A percentile compares a stretch with the other conserved stretches of the same genome.
These are phyloP conservation scores for Noctua pronuba DNA, from an alignment of 2,888 invertebrate genomes.

Conservation along the genomic window DNA sequence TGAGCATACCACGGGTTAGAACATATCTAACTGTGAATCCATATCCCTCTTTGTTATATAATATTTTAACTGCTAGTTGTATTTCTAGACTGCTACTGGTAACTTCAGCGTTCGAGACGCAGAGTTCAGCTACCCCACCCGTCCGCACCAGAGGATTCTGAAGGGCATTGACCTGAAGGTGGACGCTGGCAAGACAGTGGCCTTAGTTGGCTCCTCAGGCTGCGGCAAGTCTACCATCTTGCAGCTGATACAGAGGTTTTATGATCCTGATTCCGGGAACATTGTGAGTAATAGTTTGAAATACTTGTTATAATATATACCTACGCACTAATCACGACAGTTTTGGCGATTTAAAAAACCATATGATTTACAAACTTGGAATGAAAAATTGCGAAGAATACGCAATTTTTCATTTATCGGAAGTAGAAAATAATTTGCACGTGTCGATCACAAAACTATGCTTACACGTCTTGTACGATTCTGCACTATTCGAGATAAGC, in stretches of 20 bases:
- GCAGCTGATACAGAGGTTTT: conserved; percentile 94
- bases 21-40: not conserved
- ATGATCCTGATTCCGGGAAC: conserved; percentile 93
- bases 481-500: not conserved
- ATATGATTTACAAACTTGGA: not conserved
- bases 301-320: not conserved
- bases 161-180: conserved; percentile 92
- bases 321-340: not conserved
- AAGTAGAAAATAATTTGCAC: not conserved
- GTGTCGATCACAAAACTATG: not conserved
- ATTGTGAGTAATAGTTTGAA: conserved; percentile 70
- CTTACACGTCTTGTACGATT: not conserved
- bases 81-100: conserved; percentile 90
- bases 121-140: conserved; percentile 95
- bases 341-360: not conserved
- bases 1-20: not conserved
- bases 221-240: conserved; percentile 95
- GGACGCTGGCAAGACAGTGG: conserved; percentile 94
- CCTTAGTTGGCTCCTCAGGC: conserved; percentile 93
- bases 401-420: not conserved
- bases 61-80: not conserved
- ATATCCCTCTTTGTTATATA: not conserved
- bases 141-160: conserved; percentile 93
- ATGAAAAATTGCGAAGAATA: too few relatives aligned
- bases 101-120: conserved; percentile 92